Evolutionary conservation across 2,797 vertebrate genomes (phyloP).

Genomic region (Sphaeramia orbicularis): DNA sequence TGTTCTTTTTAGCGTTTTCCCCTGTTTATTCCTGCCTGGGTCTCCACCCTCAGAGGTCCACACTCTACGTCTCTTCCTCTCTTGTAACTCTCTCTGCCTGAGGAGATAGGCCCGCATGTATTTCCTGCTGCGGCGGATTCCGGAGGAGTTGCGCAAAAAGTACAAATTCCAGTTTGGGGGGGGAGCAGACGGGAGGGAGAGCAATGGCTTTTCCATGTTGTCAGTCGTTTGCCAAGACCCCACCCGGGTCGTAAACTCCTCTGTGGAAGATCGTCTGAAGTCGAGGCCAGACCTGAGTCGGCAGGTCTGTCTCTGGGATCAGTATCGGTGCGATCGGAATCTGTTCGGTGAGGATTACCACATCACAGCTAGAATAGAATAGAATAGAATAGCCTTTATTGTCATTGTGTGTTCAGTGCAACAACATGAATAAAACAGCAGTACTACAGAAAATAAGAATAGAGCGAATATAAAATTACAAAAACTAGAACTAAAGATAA

Average conservation of each 20-base stretch:
- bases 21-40: slow-evolving; percentile 25
- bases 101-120: slow-evolving; percentile 47
- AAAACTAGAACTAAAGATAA: too few relatives aligned
- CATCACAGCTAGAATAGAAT: not conserved
- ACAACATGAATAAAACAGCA: too few relatives aligned
- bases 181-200: slow-evolving; percentile 32
- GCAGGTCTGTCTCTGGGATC: slow-evolving; percentile 17
- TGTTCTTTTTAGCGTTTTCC: slow-evolving; percentile 3
- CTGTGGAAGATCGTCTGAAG: slow-evolving; percentile 21
- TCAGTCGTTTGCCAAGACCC: slow-evolving; percentile 53
- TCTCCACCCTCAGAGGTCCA: slow-evolving; percentile 10
- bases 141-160: slow-evolving; percentile 45
- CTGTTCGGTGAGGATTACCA: slow-evolving; percentile 6
- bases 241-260: slow-evolving; percentile 59
- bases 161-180: slow-evolving; percentile 69
- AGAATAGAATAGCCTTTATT: too few relatives aligned
- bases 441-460: too few relatives aligned
- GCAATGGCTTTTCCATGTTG: slow-evolving; percentile 56
- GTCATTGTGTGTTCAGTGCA: too few relatives aligned
- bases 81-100: not conserved
- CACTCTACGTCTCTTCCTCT: slow-evolving; percentile 12
- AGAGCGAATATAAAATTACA: too few relatives aligned
- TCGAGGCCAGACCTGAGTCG: slow-evolving; percentile 26
- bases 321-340: not conserved
- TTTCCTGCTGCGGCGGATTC: slow-evolving; percentile 65